Evolutionary conservation across 2,797 vertebrate genomes (phyloP).

Genomic region (Chrysocyon brachyurus): DNA sequence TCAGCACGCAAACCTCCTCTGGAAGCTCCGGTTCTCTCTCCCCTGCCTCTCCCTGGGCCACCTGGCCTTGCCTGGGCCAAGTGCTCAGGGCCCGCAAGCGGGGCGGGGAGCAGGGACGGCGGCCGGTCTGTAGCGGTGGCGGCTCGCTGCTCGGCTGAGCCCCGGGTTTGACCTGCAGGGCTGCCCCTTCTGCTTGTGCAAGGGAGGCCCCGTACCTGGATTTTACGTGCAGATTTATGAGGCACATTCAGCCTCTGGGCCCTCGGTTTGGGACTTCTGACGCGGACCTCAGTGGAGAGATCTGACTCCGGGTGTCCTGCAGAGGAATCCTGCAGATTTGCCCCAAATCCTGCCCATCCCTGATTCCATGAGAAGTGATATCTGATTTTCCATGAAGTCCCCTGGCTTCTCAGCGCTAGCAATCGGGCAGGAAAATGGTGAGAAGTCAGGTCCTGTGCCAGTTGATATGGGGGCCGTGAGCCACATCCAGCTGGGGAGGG

Average conservation of each 20-base stretch:
- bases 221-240: no score
- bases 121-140: neutral
- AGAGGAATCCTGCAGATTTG: neutral
- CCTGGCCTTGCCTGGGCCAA: no score
- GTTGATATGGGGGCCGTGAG: neutral
- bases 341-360: neutral
- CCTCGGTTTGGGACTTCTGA: neutral
- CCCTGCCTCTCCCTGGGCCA: neutral
- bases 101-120: no score
- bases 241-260: neutral
- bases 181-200: neutral
- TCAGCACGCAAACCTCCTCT: neutral
- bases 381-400: neutral
- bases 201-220: neutral
- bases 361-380: neutral
- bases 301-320: neutral
- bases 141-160: no score
- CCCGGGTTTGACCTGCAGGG: neutral
- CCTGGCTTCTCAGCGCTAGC: neutral
- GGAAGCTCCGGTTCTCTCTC: neutral
- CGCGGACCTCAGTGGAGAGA: rapidly evolving
- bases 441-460: neutral
- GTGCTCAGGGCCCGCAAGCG: neutral
- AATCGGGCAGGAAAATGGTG: neutral
- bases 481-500: neutral